phyloP scores from a whole-genome alignment of 2,797 vertebrate genomes.

The Muscicapa striata region DNA sequence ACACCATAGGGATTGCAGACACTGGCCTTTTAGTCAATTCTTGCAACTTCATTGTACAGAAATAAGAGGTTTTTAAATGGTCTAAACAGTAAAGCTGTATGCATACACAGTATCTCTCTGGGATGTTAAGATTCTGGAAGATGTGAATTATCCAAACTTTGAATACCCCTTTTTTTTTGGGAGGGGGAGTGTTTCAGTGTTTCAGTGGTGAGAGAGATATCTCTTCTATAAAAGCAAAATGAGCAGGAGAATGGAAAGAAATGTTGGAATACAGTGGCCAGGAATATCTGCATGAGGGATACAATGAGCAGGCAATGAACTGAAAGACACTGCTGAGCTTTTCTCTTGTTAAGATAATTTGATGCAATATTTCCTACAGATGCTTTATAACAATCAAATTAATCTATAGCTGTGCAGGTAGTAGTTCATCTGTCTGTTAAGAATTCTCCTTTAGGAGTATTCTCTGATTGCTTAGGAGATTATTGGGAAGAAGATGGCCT shows the following conservation, averaged over 20 bases:
- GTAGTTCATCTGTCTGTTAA: background rate
- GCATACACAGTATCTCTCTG: background rate
- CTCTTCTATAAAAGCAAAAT: background rate
- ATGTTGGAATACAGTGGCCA: background rate
- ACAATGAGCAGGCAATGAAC: background rate
- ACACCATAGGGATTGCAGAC: background rate
- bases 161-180: background rate
- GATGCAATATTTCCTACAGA: background rate
- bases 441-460: background rate
- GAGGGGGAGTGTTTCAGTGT: background rate
- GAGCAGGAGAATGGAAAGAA: background rate
- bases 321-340: background rate
- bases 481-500: background rate
- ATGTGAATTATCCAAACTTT: background rate
- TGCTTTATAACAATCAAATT: background rate
- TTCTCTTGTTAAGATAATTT: background rate
- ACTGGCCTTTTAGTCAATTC: background rate
- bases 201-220: background rate
- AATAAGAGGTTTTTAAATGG: background rate
- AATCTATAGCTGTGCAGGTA: background rate
- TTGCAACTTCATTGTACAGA: background rate
- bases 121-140: background rate
- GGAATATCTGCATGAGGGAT: background rate
- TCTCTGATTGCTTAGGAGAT: background rate
- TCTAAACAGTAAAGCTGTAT: background rate